Base-by-base conservation (phyloP, 2,113 vertebrate species). In the Melanerpes aurifrons region DNA sequence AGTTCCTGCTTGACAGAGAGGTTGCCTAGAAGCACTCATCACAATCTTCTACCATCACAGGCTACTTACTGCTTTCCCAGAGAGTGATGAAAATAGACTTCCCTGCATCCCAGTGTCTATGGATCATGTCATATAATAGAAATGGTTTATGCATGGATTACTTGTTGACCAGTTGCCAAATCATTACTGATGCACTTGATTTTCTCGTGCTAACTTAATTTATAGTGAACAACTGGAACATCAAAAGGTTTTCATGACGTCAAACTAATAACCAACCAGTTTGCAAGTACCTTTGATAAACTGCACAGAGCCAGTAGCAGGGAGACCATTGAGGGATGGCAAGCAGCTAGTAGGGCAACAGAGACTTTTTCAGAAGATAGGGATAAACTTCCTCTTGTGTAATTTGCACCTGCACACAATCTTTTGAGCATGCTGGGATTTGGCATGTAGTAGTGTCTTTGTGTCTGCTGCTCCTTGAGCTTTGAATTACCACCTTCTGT, bases 131-230 rank as follows among this genome's bases (percentile, higher is more conserved):
- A 89, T 73, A 48, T 40, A 71, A 56, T 11, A 71, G 69, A 78
- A 81, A 45, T 56, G 53, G 35, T 83, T 95, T 81, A 72, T 86
- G 54, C 10, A 7, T 78, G 69, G 78, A 59, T 94, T 91, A 29
- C 32, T 83, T 91, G 86, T 61, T 81, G 85, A 92, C 45, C 69
- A 71, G 32, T 74, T 87, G 64, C 89, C 76, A 83, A 32, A 78
- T 66, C 50, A 69, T 83, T 94, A 58, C 26, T 64, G 35, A 62
- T 73, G 61, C 24, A 75, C 54, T 71, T 64, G 37, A 66, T 94
- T 94, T 93, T 83, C 76, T 83, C 54, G 47, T 0, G 2, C 45
- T 85, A 82, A 58, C 35, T 92, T 85, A 80, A 86, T 94, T 93
- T 75, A 32, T 50, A 70, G 76, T 12, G 54, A 74, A 22, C 16